A percentile compares a stretch with the other conserved stretches of the same genome.
phyloP scores from a whole-genome alignment of 2,113 vertebrate species.

The Passer montanus region DNA sequence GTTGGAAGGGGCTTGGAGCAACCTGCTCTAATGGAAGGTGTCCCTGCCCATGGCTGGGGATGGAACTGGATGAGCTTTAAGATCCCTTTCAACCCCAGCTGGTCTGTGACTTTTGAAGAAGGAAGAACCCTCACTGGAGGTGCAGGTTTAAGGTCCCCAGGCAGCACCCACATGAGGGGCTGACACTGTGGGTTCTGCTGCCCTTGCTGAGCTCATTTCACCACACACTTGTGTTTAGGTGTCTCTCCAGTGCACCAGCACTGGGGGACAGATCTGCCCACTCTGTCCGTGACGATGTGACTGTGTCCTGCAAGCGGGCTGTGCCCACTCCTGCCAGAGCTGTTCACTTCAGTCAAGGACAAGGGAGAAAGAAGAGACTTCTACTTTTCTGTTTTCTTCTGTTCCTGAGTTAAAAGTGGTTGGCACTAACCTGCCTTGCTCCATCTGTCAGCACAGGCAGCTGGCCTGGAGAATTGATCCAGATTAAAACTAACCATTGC shows the following conservation, averaged over 20 bases:
- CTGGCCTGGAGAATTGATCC: slow-evolving; percentile 40
- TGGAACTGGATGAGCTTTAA: not conserved
- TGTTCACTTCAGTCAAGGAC: not conserved
- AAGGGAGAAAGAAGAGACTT: not conserved
- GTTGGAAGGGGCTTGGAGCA: not conserved
- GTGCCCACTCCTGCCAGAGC: not conserved
- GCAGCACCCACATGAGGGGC: not conserved
- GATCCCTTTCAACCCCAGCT: not conserved
- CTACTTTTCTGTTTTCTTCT: not conserved
- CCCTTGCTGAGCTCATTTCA: not conserved
- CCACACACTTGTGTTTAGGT: not conserved
- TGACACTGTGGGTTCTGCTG: not conserved
- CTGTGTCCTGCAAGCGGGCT: not conserved
- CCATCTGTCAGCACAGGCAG: slow-evolving; percentile 21
- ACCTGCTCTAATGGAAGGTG: not conserved
- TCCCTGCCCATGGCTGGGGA: not conserved
- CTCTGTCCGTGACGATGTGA: not conserved
- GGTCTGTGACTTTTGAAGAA: not conserved
- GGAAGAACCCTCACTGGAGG: not conserved
- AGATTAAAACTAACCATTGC: slow-evolving; percentile 37
- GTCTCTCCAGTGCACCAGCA: not conserved
- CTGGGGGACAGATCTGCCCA: not conserved
- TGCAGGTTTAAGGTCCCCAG: not conserved
- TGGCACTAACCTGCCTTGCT: slow-evolving; percentile 7
- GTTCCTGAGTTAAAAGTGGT: not conserved